Percentiles rank a stretch among this genome's conserved stretches.
phyloP scores from a whole-genome alignment of 2,888 invertebrate genomes.

The Diaprepes abbreviatus region DNA sequence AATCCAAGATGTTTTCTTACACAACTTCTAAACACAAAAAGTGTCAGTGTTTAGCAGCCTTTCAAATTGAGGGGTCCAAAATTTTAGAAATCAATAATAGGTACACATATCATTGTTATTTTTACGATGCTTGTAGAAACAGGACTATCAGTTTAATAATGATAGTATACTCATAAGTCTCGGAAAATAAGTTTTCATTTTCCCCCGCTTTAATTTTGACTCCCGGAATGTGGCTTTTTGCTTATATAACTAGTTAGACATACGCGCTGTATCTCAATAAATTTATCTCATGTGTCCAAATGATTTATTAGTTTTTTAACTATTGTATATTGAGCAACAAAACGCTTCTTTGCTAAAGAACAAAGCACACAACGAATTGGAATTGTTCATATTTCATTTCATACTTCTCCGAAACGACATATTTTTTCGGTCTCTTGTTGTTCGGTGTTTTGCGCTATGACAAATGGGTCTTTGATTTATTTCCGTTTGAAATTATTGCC shows the following conservation, averaged over 20 bases:
- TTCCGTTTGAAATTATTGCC: conserved; percentile 27
- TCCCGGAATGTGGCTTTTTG: background rate
- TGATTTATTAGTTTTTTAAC: conserved; percentile 24
- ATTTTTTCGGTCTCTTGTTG: conserved; percentile 35
- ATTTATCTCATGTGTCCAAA: conserved; percentile 6
- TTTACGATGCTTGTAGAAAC: too few species aligned
- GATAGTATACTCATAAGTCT: too few species aligned
- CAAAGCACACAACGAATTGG: conserved; percentile 26
- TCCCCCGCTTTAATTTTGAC: background rate
- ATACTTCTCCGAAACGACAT: conserved; percentile 28
- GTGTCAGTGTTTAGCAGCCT: too few species aligned
- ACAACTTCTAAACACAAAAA: too few species aligned
- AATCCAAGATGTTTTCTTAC: too few species aligned
- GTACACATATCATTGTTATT: too few species aligned
- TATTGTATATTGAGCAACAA: conserved; percentile 12
- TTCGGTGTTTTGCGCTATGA: conserved; percentile 32
- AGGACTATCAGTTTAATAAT: too few species aligned
- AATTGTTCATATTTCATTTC: conserved; percentile 41
- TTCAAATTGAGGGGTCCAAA: too few species aligned
- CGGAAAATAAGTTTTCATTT: too few species aligned
- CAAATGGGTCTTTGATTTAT: conserved; percentile 46
- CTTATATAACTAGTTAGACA: background rate
- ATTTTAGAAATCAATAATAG: too few species aligned
- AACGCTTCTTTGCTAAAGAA: conserved; percentile 8
- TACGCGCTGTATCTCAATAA: conserved; percentile 6